These are phyloP conservation scores for Sinohyriopsis cumingii DNA, from an alignment of 2,888 invertebrate species.

Conservation along the genomic window DNA sequence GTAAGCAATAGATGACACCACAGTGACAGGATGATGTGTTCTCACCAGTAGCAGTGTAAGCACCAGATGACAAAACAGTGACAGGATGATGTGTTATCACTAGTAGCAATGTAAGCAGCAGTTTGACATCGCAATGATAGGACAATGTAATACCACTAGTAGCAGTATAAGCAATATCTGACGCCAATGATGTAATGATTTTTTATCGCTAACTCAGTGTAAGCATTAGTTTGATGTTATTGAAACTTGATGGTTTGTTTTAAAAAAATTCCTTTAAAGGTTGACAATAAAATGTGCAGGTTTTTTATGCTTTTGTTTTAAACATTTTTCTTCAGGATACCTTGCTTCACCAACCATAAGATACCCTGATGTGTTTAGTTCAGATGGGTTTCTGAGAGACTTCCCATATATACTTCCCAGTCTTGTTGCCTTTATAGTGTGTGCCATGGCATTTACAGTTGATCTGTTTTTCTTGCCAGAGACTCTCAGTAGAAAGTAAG, in stretches of 20 bases:
- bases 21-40: too few relatives aligned
- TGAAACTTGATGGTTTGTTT: neutral
- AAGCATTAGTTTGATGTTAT: neutral
- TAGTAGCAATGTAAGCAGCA: too few relatives aligned
- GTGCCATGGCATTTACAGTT: constrained; percentile 48
- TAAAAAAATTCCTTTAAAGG: too few relatives aligned
- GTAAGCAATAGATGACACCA: too few relatives aligned
- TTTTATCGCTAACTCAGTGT: too few relatives aligned
- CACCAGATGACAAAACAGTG: too few relatives aligned
- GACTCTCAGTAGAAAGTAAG: constrained; percentile 44
- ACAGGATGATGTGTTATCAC: too few relatives aligned
- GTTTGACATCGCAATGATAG: too few relatives aligned
- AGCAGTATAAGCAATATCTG: too few relatives aligned
- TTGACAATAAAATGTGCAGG: neutral
- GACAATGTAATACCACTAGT: too few relatives aligned
- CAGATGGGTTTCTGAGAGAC: constrained; percentile 53
- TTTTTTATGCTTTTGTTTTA: neutral
- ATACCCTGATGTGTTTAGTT: constrained; percentile 55
- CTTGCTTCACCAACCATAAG: constrained; percentile 60
- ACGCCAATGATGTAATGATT: too few relatives aligned
- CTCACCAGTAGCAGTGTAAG: too few relatives aligned
- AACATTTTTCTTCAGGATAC: constrained; percentile 47
- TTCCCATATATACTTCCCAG: constrained; percentile 63
- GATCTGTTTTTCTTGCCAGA: constrained; percentile 55
- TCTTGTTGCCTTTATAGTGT: constrained; percentile 46